These are phyloP conservation scores for Arenicola marina DNA, from an alignment of 2,888 invertebrate genomes.

Conservation along the genomic window DNA sequence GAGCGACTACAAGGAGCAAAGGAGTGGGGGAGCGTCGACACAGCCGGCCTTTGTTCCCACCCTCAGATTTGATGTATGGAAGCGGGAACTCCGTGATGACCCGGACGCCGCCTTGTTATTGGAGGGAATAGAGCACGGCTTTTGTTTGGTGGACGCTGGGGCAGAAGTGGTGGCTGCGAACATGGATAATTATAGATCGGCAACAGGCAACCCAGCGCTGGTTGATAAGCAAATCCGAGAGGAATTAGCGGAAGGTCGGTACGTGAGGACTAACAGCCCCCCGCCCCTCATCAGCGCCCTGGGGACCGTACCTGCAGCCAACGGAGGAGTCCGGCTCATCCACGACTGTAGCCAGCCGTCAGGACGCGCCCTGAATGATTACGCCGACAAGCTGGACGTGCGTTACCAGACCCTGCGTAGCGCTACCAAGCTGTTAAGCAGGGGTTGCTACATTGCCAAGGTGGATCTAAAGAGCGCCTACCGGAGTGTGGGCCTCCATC, in stretches of 20 bases:
- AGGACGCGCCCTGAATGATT: background rate
- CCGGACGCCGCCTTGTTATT: background rate
- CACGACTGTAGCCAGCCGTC: background rate
- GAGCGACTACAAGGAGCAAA: background rate
- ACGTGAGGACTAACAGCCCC: background rate
- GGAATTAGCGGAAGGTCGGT: background rate
- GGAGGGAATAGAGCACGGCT: background rate
- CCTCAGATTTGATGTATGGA: too few relatives aligned
- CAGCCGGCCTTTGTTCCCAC: too few relatives aligned
- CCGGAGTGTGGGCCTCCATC: background rate
- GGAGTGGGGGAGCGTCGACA: background rate
- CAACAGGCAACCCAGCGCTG: background rate
- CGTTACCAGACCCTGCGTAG: background rate
- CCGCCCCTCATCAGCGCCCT: background rate
- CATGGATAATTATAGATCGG: background rate
- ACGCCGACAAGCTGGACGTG: background rate
- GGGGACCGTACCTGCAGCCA: background rate
- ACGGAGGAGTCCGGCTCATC: background rate
- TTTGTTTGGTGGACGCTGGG: background rate
- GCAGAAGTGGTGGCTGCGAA: background rate
- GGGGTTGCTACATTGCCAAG: background rate
- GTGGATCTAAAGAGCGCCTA: conserved; percentile 1
- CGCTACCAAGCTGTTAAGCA: background rate
- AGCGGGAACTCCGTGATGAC: background rate
- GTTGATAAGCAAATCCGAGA: background rate